These are phyloP conservation scores for Panzeria rudis DNA, from an alignment of 2,888 invertebrate species.

Conservation along the genomic window DNA sequence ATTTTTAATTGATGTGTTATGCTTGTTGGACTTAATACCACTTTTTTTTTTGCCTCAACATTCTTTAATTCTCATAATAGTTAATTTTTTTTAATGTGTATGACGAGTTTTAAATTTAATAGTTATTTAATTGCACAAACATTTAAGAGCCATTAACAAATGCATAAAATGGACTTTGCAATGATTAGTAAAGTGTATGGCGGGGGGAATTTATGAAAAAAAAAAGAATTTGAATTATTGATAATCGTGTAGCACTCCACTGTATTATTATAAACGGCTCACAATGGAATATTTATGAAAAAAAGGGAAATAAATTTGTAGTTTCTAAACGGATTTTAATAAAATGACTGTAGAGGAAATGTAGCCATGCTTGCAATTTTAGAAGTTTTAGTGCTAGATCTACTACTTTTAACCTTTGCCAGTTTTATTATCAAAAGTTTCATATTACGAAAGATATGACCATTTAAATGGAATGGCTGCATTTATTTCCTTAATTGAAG, in stretches of 20 bases:
- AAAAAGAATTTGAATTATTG: background rate
- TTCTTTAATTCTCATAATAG: constrained; percentile 5
- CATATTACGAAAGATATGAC: no score
- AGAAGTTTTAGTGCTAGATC: no score
- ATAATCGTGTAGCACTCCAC: background rate
- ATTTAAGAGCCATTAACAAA: constrained; percentile 1
- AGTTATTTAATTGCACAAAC: background rate
- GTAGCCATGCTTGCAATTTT: no score
- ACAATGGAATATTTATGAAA: no score
- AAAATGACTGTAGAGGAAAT: no score
- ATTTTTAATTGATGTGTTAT: constrained; percentile 11
- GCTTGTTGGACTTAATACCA: constrained; percentile 8
- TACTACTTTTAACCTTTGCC: no score
- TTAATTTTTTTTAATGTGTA: background rate
- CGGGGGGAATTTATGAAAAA: background rate
- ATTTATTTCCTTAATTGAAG: no score
- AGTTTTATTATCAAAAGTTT: no score
- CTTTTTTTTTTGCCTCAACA: background rate
- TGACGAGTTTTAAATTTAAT: background rate
- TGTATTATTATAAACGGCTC: background rate
- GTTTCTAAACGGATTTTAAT: no score
- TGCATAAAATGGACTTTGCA: background rate
- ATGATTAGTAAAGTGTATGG: background rate
- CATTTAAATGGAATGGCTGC: no score
- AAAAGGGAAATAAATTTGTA: no score